Evolutionary conservation across 1,140 invertebrate genomes (phyloP), one percentile per base, ranked within the genome.

Genomic region (Ceratina japonica): DNA sequence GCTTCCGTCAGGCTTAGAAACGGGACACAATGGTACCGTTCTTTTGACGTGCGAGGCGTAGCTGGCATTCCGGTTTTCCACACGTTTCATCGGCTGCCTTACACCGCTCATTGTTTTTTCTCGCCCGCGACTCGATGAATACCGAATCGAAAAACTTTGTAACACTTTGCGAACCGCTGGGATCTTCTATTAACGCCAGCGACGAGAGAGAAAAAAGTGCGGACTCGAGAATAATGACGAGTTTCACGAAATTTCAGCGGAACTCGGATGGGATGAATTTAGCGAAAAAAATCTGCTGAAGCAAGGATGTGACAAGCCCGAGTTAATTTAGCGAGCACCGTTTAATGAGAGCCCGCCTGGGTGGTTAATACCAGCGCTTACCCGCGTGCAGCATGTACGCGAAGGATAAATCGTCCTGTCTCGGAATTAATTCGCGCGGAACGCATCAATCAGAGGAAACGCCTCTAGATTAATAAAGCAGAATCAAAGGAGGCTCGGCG

Each of bases 1-100:
- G 80, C 83, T 86, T 86, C 84, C 85, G 83, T 82, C 84, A 82
- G 59, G 73, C 71, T 75, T 81, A 82, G 76, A 82, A 81, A 71
- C 52, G 61, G 54, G 71, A 22, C 54, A 86, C 83, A 86, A 86
- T 86, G 54, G 52, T 5, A 24, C 73, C 70, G 76, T 85, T 82
- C 68, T 82, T 75, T 66, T 54, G 75, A 81, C 79, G 78, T 71
- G 61, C 81, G 15, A 61, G 65, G 64, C 44, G 24, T 58, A 72
- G 51, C 51, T 10, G 24, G 75, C 51, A 74, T 70, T 62, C 68
- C 58, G 49, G 31, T 73, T 83, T 61, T 54, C 74, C 58, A 63
- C 20, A 49, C 16, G 10, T 51, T 73, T 49, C 76, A 79, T 74
- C 70, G 75, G 20, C 31, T 64, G 63, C 62, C 69, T 22, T 16